Conservation (phyloP, 2,888 invertebrate species). For the Drosophila paramelanica region DNA sequence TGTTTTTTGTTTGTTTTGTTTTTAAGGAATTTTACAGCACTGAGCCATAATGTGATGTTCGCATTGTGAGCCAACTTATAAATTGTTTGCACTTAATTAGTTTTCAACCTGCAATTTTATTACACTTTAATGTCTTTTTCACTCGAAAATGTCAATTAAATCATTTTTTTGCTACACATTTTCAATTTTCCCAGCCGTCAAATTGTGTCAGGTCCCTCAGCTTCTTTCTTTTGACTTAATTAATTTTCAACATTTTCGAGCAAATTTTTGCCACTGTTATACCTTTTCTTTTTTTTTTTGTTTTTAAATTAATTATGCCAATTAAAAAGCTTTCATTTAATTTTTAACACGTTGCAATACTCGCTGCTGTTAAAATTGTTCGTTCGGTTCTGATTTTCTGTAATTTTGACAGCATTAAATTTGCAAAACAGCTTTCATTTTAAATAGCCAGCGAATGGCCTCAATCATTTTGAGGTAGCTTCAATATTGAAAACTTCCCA, state of each 20-base stretch:
- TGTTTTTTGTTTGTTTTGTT: background rate
- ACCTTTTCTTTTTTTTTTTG: slow-evolving; percentile 6
- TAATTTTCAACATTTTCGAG: slow-evolving; percentile 13
- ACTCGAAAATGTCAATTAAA: background rate
- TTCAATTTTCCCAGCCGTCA: background rate
- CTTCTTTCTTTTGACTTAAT: slow-evolving; percentile 9
- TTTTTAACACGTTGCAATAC: background rate
- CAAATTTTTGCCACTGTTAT: background rate
- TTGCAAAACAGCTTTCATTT: slow-evolving; percentile 42
- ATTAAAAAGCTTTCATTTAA: background rate
- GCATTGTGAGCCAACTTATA: too few species aligned
- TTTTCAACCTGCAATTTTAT: background rate
- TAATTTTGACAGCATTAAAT: slow-evolving; percentile 26
- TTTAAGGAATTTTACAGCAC: slow-evolving; percentile 4
- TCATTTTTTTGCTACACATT: slow-evolving; percentile 1
- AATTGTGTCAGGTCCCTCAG: background rate
- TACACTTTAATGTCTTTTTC: background rate
- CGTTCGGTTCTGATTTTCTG: slow-evolving; percentile 18
- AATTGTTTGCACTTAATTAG: slow-evolving; percentile 2
- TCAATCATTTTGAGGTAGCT: slow-evolving; percentile 50
- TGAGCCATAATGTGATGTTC: background rate
- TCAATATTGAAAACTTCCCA: slow-evolving; percentile 69
- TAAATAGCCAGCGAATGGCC: slow-evolving; percentile 51
- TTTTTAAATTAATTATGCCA: slow-evolving; percentile 14
- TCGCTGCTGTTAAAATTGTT: slow-evolving; percentile 10